Base-by-base conservation (phyloP, 2,888 invertebrate genomes). In the Aspidiotus rigidus region DNA sequence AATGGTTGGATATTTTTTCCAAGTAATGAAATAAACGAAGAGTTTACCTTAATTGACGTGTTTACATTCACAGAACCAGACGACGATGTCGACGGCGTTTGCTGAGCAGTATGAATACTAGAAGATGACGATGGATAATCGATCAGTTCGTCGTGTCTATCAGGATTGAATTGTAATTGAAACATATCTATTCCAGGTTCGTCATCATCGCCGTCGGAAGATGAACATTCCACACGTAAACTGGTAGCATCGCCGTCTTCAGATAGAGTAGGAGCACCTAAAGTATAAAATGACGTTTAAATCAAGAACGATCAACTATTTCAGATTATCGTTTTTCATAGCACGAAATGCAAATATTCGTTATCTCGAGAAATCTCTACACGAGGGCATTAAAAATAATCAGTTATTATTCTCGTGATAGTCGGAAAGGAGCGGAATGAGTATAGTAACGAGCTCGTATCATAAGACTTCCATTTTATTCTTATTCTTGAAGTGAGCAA, bases 181-280 rank as follows among this genome's bases (percentile, higher is more conserved):
- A 44, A 66, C 60, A 66, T 17, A 66, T 66, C 64, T 13, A 64
- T 64, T 17, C 64, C 64, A 10, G 40, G 40, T 64, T 64, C 66
- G 49, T 66, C 66, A 9, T 66, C 66, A 15, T 66, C 66, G 16
- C 66, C 66, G 28, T 66, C 66, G n/a, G 66, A 66, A 13, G 66
- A 66, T 7, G 66, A 66, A 49, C 66, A 66, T 39, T 66, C 66
- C 3, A 66, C 66, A 17, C 66, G 44, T 0, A 66, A 44, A 39
- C 66, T 66, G n/a, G 42, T 49, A 15, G 66, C 66, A 10, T 66
- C 66, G 11, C 66, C 66, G 17, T 66, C 66, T 60, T 66, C 66
- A 16, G 66, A 66, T 41, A 57, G 41, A 59, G 66, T 17, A 49
- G 66, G 59, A 28, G 59, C 66, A 44, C 66, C 66, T 66, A 39